These are phyloP conservation scores for Drosophila paulistorum DNA, from an alignment of 1,140 invertebrate species.

Conservation along the genomic window DNA sequence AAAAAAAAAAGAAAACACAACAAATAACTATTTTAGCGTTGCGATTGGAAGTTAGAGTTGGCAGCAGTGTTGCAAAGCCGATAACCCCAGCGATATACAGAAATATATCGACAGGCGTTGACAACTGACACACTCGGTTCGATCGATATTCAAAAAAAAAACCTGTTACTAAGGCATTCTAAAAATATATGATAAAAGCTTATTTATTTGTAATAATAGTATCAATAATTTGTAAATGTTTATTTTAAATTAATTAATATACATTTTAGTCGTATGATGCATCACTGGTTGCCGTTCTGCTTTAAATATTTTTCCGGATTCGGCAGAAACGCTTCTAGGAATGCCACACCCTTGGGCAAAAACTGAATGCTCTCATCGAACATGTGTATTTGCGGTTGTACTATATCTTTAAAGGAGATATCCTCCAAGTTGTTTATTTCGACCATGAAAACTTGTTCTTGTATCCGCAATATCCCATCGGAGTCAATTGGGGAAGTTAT, in stretches of 20 bases:
- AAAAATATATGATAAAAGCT: too few relatives aligned
- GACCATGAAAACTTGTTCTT: constrained; percentile 30
- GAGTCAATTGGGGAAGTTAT: neutral
- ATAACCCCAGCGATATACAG: neutral
- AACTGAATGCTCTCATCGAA: constrained; percentile 63
- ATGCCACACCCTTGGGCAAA: constrained; percentile 57
- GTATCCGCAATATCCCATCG: constrained; percentile 31
- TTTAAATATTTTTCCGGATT: constrained; percentile 56
- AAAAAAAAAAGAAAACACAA: constrained; percentile 3
- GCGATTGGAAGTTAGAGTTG: constrained; percentile 10
- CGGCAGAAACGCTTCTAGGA: constrained; percentile 48
- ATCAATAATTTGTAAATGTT: too few relatives aligned
- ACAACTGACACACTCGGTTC: neutral
- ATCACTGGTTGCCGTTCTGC: neutral
- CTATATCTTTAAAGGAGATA: constrained; percentile 45
- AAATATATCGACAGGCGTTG: neutral
- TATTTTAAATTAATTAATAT: too few relatives aligned
- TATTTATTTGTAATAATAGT: too few relatives aligned
- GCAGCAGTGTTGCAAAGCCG: constrained; percentile 1
- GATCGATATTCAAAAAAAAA: neutral
- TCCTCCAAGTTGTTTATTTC: constrained; percentile 51
- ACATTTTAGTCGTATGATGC: neutral
- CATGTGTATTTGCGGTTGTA: constrained; percentile 52
- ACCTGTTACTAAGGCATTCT: neutral
- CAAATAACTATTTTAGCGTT: constrained; percentile 5